Evolutionary conservation across 2,797 vertebrate species (phyloP), one percentile per base, ranked within the genome.

Genomic region (Xiphorhynchus erythropygius): DNA sequence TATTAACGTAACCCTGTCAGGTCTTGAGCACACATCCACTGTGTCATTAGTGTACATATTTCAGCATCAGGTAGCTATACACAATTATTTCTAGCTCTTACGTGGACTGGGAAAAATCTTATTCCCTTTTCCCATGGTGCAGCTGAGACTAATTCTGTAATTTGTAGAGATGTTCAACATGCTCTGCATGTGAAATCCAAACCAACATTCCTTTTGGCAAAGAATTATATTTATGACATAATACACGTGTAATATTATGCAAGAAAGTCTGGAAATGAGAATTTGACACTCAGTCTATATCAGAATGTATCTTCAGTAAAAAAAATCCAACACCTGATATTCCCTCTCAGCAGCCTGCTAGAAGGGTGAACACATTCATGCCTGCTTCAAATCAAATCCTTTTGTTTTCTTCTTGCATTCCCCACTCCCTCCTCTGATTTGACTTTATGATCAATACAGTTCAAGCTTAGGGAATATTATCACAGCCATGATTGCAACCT

Each of bases 401-500:
- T 96, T 83, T 92, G 80, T 91, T 93, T 93, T 92, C 85, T 71
- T 69, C 49, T 75, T 81, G 68, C 46, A 47, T 53, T 78, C 37
- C 63, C 23, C 44, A 41, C 44, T 82, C n/a, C 30, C 5, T 19
- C 67, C 89, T 62, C 65, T 87, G 84, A 92, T 87, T 97, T 97
- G 92, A 91, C 91, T 37, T 76, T 93, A 82, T 80, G 75, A 96
- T 97, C 97, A 95, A 97, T 94, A 96, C 42, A 60, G 74, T 70
- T 93, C 33, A 42, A 95, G 95, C 90, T 96, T 94, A 77, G 67
- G 91, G 97, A 95, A 78, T 95, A 94, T 96, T 97, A 97, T 94
- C 94, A 95, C 93, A 97, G 86, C 60, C 89, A 73, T 53, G 92
- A 96, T 67, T 96, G 82, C 89, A 97, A 30, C 95, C 95, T 96